These are phyloP conservation scores for Laodelphax striatellus DNA, from an alignment of 1,140 invertebrate genomes.

Conservation along the genomic window DNA sequence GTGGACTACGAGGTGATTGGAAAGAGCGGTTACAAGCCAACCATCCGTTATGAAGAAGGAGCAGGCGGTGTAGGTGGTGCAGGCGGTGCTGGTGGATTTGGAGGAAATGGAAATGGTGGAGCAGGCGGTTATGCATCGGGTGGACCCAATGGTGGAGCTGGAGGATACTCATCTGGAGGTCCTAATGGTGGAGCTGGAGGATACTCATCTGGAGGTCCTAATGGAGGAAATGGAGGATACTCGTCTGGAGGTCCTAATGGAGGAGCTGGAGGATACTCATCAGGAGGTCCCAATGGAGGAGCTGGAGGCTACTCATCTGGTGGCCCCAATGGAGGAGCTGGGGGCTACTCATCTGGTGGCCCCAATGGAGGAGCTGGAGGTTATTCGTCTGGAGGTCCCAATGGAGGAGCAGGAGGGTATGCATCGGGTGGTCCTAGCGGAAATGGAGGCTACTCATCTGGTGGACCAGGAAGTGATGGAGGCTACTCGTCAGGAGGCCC, in stretches of 20 bases:
- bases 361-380: neutral
- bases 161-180: conserved; percentile 5
- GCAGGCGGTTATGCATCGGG: conserved; percentile 14
- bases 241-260: neutral
- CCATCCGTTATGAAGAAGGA: conserved; percentile 65
- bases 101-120: conserved; percentile 21
- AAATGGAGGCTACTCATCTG: neutral
- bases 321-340: neutral
- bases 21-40: conserved; percentile 66
- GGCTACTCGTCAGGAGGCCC: neutral
- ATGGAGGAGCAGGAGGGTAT: neutral
- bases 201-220: conserved; percentile 2
- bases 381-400: neutral
- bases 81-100: conserved; percentile 7
- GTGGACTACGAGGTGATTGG: conserved; percentile 67
- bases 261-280: neutral
- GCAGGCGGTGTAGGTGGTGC: neutral
- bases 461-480: neutral
- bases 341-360: neutral
- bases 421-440: neutral
- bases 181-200: conserved; percentile 5
- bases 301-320: neutral
- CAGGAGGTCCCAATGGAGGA: neutral
- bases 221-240: neutral
- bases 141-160: neutral